Base-by-base conservation (phyloP, 2,888 invertebrate genomes). In the Bhutanitis thaidina region DNA sequence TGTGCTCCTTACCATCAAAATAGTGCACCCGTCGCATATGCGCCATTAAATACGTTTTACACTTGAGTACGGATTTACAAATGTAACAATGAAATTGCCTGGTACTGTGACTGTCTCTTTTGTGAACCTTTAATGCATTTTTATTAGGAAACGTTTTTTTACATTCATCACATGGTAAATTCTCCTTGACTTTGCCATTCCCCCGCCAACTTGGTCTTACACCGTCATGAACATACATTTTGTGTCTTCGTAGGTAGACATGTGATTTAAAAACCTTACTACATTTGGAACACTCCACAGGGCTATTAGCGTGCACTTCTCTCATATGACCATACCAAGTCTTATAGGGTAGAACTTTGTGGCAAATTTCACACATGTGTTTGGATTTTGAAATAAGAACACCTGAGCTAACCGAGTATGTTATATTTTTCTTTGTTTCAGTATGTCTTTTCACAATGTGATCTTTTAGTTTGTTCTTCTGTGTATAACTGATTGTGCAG, bases 11-110 rank as follows among this genome's bases (percentile, higher is more conserved):
- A 0, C 70, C 73, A 46, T 70, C 71, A 27, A 61, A 46, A 32
- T 63, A 65, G 44, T 74, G 75, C 1, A 71, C 66, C 30, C 74
- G 52, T 1, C 25, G 48, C 45, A 70, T 61, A 48, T 75, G 75
- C 0, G 60, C 25, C 0, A 41, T 7, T 3, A 74, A 49, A 45
- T 74, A 72, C 0, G 61, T 14, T 20, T 59, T 57, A 27, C 65
- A 64, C 44, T 65, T 69, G 5, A 75, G 50, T 14, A 46, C 51
- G 0, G 70, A 67, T 3, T 64, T 54, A 34, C 75, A 75, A 9
- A 70, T 49, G 1, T 52, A 30, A 41, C 74, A 74, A n/a, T 54
- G 41, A 14, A 53, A 58, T 1, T 45, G 49, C 2, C 50, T 50
- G 0, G 37, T 20, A 10, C 64, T 61, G 30, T 74, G 74, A 35